Conservation (phyloP, 2,888 invertebrate genomes). For the Drosophila nr. perissopoda region DNA sequence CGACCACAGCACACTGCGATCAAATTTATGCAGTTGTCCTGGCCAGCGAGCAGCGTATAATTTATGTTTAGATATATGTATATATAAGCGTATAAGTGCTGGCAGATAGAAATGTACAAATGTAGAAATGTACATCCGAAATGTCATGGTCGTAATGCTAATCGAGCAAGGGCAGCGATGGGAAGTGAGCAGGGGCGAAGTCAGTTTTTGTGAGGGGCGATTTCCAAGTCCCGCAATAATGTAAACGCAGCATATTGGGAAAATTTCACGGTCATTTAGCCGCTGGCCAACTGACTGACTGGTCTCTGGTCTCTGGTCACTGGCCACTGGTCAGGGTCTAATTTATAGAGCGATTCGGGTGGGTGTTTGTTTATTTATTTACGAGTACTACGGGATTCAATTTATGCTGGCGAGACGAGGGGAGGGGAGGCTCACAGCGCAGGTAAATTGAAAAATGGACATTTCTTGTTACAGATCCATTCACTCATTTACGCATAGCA, state of each 20-base stretch:
- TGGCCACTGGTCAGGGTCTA: constrained; percentile 67
- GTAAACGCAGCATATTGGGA: constrained; percentile 71
- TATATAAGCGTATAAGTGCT: constrained; percentile 6
- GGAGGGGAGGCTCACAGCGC: constrained; percentile 6
- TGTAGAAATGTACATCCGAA: constrained; percentile 10
- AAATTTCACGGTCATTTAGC: constrained; percentile 79
- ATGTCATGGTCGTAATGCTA: constrained; percentile 51
- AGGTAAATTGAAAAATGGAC: constrained; percentile 77
- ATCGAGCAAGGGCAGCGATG: constrained; percentile 26
- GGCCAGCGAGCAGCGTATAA: constrained; percentile 44
- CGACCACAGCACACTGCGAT: constrained; percentile 10
- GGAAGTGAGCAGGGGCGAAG: constrained; percentile 1
- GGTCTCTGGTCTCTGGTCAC: constrained; percentile 64
- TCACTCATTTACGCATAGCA: constrained; percentile 50
- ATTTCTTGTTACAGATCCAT: constrained; percentile 73
- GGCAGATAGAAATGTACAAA: constrained; percentile 12
- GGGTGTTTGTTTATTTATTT: constrained; percentile 70
- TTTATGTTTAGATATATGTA: constrained; percentile 46
- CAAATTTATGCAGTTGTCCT: constrained; percentile 56
- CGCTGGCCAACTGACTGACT: constrained; percentile 50
- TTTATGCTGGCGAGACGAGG: constrained; percentile 51
- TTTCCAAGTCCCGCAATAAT: constrained; percentile 47
- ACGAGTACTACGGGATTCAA: constrained; percentile 58
- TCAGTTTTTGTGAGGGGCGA: constrained; percentile 2
- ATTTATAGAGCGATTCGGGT: constrained; percentile 72